A percentile compares a stretch with the other conserved stretches of the same genome.
Conservation (phyloP, 2,113 vertebrate species). For the Rhinoderma darwinii region DNA sequence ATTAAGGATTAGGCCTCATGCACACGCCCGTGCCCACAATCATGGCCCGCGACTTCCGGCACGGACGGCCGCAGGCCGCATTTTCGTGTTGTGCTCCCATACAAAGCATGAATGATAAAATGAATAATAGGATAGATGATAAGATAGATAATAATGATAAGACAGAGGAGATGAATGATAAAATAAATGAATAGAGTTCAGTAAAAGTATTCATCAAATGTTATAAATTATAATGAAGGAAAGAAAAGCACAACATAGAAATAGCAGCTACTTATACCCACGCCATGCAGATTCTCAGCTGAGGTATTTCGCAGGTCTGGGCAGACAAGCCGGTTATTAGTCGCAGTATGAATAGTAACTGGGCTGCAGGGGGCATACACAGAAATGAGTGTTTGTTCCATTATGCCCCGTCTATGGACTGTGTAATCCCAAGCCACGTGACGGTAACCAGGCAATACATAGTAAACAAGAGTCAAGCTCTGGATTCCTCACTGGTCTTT, state of each 20-base stretch:
- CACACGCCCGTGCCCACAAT: no score
- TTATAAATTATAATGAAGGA: neutral
- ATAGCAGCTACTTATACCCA: neutral
- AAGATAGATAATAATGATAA: no score
- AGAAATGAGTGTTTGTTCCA: conserved; percentile 20
- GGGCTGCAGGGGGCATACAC: conserved; percentile 15
- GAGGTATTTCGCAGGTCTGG: conserved; percentile 27
- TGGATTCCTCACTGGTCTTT: conserved; percentile 16
- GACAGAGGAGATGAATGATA: no score
- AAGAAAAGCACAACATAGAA: conserved; percentile 7
- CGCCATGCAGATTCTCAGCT: neutral
- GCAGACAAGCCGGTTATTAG: neutral
- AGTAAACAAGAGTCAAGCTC: conserved; percentile 63
- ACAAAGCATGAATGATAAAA: no score
- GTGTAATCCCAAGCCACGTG: conserved; percentile 63
- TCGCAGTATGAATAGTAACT: neutral
- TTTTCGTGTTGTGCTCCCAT: no score
- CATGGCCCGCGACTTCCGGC: no score
- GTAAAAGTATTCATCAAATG: neutral
- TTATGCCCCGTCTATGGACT: conserved; percentile 38
- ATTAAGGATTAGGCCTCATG: no score
- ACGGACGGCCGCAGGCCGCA: no score
- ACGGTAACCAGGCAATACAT: conserved; percentile 63
- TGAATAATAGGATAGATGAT: no score
- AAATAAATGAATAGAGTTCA: no score